phyloP scores from a whole-genome alignment of 1,140 invertebrate genomes.

The Pogonognathellus flavescens region DNA sequence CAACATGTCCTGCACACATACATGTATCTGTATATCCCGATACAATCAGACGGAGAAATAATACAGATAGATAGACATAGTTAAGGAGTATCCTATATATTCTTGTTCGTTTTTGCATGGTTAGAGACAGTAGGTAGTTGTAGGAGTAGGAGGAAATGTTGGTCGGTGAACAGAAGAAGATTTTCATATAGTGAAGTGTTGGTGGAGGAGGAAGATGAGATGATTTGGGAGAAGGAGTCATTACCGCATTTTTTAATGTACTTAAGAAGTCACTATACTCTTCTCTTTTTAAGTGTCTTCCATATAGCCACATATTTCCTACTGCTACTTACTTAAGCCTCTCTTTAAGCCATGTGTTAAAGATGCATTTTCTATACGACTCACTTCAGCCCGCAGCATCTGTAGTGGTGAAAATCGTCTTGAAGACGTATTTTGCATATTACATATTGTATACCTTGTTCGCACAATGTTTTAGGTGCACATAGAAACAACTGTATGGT shows the following conservation, averaged over 20 bases:
- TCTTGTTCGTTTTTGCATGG: slow-evolving; percentile 9
- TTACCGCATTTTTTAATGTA: slow-evolving; percentile 12
- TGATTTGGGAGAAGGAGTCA: slow-evolving; percentile 10
- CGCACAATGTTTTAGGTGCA: too few relatives aligned
- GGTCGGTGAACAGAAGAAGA: background rate
- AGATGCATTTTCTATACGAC: too few relatives aligned
- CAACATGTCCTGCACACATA: background rate
- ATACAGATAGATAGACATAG: background rate
- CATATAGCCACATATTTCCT: too few relatives aligned
- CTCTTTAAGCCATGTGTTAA: too few relatives aligned
- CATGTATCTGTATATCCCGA: background rate
- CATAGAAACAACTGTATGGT: too few relatives aligned
- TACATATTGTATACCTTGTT: too few relatives aligned
- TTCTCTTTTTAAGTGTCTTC: too few relatives aligned
- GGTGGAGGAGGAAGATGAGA: slow-evolving; percentile 16
- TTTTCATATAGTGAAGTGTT: background rate
- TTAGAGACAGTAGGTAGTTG: background rate
- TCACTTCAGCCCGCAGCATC: too few relatives aligned
- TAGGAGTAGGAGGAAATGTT: slow-evolving; percentile 4
- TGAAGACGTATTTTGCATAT: too few relatives aligned
- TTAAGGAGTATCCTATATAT: background rate
- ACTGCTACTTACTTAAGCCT: too few relatives aligned
- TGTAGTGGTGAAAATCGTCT: too few relatives aligned
- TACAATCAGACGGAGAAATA: background rate
- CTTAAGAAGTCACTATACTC: too few relatives aligned